A percentile compares a stretch with the other conserved stretches of the same genome.
phyloP scores from a whole-genome alignment of 1,140 invertebrate genomes.

The Polypedilum pembai region DNA sequence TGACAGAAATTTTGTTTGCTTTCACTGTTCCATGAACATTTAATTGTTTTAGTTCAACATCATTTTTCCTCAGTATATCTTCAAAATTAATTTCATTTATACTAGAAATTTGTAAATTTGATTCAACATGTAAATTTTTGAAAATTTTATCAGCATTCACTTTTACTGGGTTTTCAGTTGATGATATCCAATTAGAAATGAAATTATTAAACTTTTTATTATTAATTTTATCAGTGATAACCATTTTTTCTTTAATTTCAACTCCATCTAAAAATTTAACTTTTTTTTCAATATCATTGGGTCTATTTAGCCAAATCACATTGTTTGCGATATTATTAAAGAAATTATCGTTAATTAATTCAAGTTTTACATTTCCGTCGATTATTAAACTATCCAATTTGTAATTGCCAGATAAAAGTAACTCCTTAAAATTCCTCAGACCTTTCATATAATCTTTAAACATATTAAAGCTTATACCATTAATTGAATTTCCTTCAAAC shows the following conservation, averaged over 20 bases:
- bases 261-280: slow-evolving; percentile 32
- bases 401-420: not conserved
- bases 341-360: slow-evolving; percentile 32
- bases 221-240: not conserved
- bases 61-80: not conserved
- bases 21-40: not conserved
- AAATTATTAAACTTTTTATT: not conserved
- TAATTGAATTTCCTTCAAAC: slow-evolving; percentile 30
- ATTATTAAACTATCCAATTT: slow-evolving; percentile 30
- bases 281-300: slow-evolving; percentile 35
- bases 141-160: not conserved
- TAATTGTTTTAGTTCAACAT: not conserved
- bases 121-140: not conserved
- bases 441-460: slow-evolving; percentile 29
- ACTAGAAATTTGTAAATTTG: not conserved
- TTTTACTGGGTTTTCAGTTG: not conserved
- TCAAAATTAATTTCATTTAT: not conserved
- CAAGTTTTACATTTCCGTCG: slow-evolving; percentile 31
- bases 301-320: slow-evolving; percentile 39
- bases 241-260: not conserved
- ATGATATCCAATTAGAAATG: not conserved
- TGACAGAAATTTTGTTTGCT: not conserved
- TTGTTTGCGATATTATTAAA: slow-evolving; percentile 36
- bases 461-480: slow-evolving; percentile 21
- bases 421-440: not conserved